A percentile compares a stretch with the other conserved stretches of the same genome.
These are phyloP conservation scores for Asobara japonica DNA, from an alignment of 1,140 invertebrate species.

Conservation along the genomic window DNA sequence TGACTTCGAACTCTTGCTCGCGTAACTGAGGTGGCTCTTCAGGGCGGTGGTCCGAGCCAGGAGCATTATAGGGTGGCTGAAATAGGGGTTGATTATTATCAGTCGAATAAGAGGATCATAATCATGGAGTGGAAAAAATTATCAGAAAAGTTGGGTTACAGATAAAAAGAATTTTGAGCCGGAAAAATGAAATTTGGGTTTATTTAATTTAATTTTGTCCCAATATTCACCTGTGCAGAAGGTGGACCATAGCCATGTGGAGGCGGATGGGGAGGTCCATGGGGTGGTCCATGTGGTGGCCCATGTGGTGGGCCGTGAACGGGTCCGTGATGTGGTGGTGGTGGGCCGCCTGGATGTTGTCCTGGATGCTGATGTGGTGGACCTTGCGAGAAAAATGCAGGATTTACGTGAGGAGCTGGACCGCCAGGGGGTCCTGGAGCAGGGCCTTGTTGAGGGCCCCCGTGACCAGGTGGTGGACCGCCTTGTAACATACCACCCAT, in stretches of 20 bases:
- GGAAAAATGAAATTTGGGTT: neutral
- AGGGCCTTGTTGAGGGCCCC: conserved; percentile 70
- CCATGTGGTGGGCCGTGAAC: conserved; percentile 71
- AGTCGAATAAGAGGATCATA: neutral
- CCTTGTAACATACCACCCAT: conserved; percentile 68
- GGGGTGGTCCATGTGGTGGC: conserved; percentile 66
- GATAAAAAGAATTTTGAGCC: neutral
- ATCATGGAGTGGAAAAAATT: neutral
- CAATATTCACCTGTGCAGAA: conserved; percentile 53
- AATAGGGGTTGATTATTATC: neutral
- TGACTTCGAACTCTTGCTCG: conserved; percentile 98
- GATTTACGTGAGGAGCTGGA: conserved; percentile 94
- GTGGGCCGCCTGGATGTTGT: conserved; percentile 70
- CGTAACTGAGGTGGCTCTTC: conserved; percentile 77
- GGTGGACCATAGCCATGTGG: conserved; percentile 70
- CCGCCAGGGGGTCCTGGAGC: conserved; percentile 72
- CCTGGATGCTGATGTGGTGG: conserved; percentile 71
- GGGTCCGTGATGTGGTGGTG: conserved; percentile 71
- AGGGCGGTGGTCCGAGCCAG: conserved; percentile 68
- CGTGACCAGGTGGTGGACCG: conserved; percentile 71
- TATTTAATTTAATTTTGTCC: neutral
- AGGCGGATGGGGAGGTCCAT: conserved; percentile 69
- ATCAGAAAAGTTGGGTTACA: too few species aligned
- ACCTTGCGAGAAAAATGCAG: conserved; percentile 91
- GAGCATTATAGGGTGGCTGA: conserved; percentile 65